These are phyloP conservation scores for Tenodera sinensis DNA, from an alignment of 2,888 invertebrate species.

Conservation along the genomic window DNA sequence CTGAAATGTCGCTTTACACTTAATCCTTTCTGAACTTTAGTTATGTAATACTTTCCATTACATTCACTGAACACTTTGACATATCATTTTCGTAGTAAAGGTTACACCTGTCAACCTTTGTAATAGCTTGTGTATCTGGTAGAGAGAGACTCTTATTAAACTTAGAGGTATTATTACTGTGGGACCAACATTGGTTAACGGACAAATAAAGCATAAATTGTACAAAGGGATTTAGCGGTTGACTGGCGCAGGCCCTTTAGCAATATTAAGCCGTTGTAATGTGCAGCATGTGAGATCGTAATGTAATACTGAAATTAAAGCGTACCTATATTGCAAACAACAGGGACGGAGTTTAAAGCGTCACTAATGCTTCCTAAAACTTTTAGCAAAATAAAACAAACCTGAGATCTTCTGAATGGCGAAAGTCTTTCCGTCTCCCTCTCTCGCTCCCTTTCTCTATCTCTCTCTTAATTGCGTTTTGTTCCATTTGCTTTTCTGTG, in stretches of 20 bases:
- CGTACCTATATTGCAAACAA: not conserved
- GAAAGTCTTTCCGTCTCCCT: too few species aligned
- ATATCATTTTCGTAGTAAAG: not conserved
- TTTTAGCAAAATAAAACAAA: too few species aligned
- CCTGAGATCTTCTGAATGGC: too few species aligned
- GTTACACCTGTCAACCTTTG: not conserved
- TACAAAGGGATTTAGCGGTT: not conserved
- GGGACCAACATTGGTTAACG: not conserved
- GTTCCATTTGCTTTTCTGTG: too few species aligned
- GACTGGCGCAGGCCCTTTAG: not conserved
- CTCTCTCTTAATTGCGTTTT: too few species aligned
- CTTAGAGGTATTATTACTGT: not conserved
- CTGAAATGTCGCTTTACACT: too few species aligned
- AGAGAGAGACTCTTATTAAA: not conserved
- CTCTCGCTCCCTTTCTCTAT: too few species aligned
- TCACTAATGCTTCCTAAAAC: too few species aligned
- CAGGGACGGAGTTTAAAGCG: too few species aligned
- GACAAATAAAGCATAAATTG: not conserved
- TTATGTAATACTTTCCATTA: not conserved
- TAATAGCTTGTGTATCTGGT: not conserved
- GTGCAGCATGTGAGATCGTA: not conserved
- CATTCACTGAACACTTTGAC: not conserved
- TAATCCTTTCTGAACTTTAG: too few species aligned
- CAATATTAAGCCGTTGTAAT: not conserved
- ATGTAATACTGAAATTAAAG: not conserved